Evolutionary conservation across 1,140 invertebrate species (phyloP), one percentile per base, ranked within the genome.

Genomic region (Drosophila rhopaloa): DNA sequence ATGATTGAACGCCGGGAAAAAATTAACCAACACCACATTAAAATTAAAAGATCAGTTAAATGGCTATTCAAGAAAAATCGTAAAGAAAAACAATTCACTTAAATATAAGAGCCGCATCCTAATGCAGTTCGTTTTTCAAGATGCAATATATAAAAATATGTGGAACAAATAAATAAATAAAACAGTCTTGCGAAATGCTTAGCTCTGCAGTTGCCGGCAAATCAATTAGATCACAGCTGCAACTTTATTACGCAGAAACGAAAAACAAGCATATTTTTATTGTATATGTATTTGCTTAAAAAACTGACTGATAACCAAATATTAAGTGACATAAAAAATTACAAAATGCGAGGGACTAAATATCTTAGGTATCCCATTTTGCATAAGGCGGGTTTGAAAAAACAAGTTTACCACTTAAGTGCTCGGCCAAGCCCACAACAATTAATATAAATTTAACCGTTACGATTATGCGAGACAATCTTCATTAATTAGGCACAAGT

Each of bases 401-500:
- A 53, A 10, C 4, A n/a, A 43, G 16, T 38, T 38, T 63, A 66
- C 37, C 38, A 54, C 61, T 68, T 66, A 54, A 24, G 61, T n/a
- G 9, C 47, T 53, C 65, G 32, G 66, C 32, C 11, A 43, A 29
- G 57, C 65, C 66, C 68, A 55, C 66, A 71, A 44, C 72, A 79
- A 86, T 86, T 83, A 73, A 74, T 86, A 86, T 89, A 79, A 86
- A 80, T 89, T 79, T 73, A 60, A 89, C 71, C 66, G 43, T 88
- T 83, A 88, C 75, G 84, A 71, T 79, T 88, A 86, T 83, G 84
- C 81, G 62, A 65, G 54, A 75, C 76, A 86, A 79, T 88, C 86
- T 89, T 62, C 76, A 66, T 78, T 86, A 89, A 86, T 86, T 83
- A 76, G 79, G 61, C 79, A 76, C 55, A 85, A 76, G 60, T 62